Evolutionary conservation across 2,797 vertebrate species (phyloP), one percentile per base, ranked within the genome.

Genomic region (Coilia nasus): DNA sequence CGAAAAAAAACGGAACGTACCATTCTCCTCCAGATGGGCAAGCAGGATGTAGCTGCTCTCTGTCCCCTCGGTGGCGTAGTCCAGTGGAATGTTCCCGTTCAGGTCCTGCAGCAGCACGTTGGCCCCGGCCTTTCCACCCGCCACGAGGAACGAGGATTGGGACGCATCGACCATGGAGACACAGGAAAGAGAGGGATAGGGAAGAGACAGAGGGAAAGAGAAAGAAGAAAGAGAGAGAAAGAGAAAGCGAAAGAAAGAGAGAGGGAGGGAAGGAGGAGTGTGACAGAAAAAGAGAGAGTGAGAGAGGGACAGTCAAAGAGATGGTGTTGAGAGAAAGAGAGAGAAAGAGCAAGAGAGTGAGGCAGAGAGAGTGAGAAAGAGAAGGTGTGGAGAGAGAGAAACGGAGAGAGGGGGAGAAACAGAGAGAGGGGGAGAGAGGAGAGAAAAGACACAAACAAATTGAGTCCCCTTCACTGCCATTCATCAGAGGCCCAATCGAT

Each of bases 31-130:
- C 91, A 99, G 93, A 91, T 98, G 95, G 88, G 96, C 94, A 88
- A 94, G 89, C 62, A 99, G 96, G 88, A 99, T 97, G 81, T 93
- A 96, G 91, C 95, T 96, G 87, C 94, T 96, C 92, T 99, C 97
- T 0, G 96, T 97, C 80, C 98, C 97, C 89, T 99, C 97, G 0
- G 94, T 87, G 9, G 97, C 93, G 46, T 98, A 99, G 92, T 99
- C 97, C 89, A 99, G 92, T 0, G 98, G 93, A 88, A 97, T 94
- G 90, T 97, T 98, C 67, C 97, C 97, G 80, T 97, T 97, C 83
- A 98, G 95, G 2, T 99, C 98, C 91, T 98, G 98, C 60, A 99
- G 96, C 86, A 99, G 94, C 41, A 97, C 94, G 41, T 98, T 97
- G 88, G 97, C 96, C 89, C 98, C 97, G 0, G 97, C 95, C 98